These are phyloP conservation scores for Peromyscus nudipes DNA, from an alignment of 2,797 vertebrate genomes.

Conservation along the genomic window DNA sequence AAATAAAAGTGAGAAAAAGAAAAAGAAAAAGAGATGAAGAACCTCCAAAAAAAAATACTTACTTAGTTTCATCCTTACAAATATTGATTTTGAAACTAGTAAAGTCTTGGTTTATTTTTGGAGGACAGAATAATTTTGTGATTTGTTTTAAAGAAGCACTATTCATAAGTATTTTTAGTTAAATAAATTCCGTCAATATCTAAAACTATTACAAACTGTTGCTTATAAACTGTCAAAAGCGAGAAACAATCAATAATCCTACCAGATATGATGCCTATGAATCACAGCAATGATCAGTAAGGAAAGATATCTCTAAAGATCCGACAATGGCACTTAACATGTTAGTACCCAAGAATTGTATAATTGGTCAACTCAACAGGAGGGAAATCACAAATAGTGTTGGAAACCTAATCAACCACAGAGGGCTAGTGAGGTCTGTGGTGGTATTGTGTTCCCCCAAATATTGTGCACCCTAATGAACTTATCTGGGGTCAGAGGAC, in stretches of 20 bases:
- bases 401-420: background rate
- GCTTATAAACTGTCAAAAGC: background rate
- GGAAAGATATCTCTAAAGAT: background rate
- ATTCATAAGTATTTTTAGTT: background rate
- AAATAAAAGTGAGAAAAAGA: no score
- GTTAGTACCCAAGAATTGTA: background rate
- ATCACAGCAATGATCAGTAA: background rate
- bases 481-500: no score
- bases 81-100: background rate
- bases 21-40: no score
- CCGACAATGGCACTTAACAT: background rate
- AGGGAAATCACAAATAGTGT: background rate
- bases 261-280: background rate
- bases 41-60: background rate
- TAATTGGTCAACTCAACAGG: background rate
- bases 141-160: background rate
- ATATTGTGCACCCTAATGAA: no score
- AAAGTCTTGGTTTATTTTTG: background rate
- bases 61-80: slow-evolving; percentile 32
- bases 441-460: no score
- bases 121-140: background rate
- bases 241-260: background rate
- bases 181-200: slow-evolving; percentile 26
- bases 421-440: background rate
- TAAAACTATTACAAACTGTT: background rate